phyloP scores from a whole-genome alignment of 2,888 invertebrate species.

The Platynereis dumerilii region DNA sequence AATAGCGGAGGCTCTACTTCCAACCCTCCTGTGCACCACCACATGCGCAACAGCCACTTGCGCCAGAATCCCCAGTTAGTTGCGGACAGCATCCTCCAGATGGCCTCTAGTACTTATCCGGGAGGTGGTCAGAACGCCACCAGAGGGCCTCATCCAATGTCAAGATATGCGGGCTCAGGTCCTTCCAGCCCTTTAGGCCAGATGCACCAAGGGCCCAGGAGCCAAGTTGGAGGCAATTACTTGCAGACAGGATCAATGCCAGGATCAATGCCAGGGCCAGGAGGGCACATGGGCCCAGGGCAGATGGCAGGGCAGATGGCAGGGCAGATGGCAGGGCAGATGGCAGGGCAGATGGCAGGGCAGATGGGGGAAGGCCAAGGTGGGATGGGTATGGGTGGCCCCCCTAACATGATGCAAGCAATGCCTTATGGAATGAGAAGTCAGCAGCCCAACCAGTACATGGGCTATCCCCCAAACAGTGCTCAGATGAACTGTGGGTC shows the following conservation, averaged over 20 bases:
- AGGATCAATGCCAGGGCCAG: conserved; percentile 1
- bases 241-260: background rate
- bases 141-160: background rate
- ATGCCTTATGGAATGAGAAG: conserved; percentile 4
- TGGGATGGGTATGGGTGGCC: background rate
- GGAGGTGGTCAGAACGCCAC: conserved; percentile 3
- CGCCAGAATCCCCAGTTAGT: conserved; percentile 57
- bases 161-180: background rate
- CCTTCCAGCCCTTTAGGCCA: background rate
- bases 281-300: background rate
- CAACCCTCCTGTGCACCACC: conserved; percentile 21
- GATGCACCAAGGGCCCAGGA: conserved; percentile 5
- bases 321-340: background rate
- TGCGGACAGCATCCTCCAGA: conserved; percentile 59
- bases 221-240: background rate
- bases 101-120: conserved; percentile 51
- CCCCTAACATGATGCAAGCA: conserved; percentile 6
- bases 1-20: conserved; percentile 50
- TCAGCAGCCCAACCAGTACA: conserved; percentile 6
- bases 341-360: background rate
- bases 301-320: background rate
- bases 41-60: conserved; percentile 21
- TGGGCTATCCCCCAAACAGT: conserved; percentile 1
- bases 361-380: background rate
- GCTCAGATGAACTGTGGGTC: conserved; percentile 39